Evolutionary conservation across 2,113 vertebrate species (phyloP), one percentile per base, ranked within the genome.

Genomic region (Cebus imitator): DNA sequence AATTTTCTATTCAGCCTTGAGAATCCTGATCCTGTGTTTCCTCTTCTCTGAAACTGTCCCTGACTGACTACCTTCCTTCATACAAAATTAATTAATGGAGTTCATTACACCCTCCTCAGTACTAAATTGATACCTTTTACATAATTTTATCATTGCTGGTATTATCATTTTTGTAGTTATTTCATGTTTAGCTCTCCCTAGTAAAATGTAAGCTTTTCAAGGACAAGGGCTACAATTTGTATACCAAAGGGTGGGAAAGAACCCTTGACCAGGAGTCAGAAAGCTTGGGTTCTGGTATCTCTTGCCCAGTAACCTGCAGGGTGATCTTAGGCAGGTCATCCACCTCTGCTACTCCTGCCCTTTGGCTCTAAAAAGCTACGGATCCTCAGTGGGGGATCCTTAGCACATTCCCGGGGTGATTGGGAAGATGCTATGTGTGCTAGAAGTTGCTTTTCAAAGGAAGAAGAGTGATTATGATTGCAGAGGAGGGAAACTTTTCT

Each of bases 11-110:
- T 87, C 30, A 58, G 80, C 64, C 37, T 91, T 90, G 40, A 91
- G 93, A 93, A 43, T 18, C 8, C 21, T 70, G 35, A 86, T 84
- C 45, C 3, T 18, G 13, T 86, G 37, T 94, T 57, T 75, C 52
- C 57, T 95, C 95, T 97, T 96, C 32, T 95, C 66, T 79, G 70
- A 92, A 92, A 90, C 18, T 76, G 95, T 93, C 48, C 35, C 64
- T 91, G 40, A 89, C 50, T 82, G 55, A 85, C 64, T 40, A 58
- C n/a, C 64, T 93, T 84, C 68, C 43, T 79, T 78, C 57, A 64
- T 87, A 57, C 20, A 93, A 88, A 93, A 97, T 88, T 73, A 93
- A 97, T 88, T 73, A 80, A 20, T 35, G 25, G 81, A 93, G 43
- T 37, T 85, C 23, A 58, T 91, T 18, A 12, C 32, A 78, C 58